A percentile compares a stretch with the other conserved stretches of the same genome.
These are phyloP conservation scores for Steinernema scapterisci DNA, from an alignment of 2,888 invertebrate genomes.

Conservation along the genomic window DNA sequence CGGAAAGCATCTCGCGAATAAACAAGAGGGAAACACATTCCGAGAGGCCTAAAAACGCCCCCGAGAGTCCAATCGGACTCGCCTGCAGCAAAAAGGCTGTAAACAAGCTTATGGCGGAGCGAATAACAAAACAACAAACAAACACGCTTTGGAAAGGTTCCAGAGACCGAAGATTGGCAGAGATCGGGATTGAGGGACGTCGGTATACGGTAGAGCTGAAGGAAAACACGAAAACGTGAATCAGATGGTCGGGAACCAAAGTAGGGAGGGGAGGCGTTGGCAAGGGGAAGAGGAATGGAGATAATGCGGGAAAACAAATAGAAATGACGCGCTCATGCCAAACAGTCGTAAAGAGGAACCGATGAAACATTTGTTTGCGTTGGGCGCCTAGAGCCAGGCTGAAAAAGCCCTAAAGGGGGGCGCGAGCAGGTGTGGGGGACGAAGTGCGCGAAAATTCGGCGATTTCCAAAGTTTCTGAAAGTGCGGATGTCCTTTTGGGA, in stretches of 20 bases:
- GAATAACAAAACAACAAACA: background rate
- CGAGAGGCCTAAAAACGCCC: background rate
- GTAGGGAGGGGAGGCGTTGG: background rate
- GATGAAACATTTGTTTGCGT: constrained; percentile 30
- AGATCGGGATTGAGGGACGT: too few relatives aligned
- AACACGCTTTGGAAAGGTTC: background rate
- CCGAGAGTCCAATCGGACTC: background rate
- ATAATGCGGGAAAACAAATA: constrained; percentile 30
- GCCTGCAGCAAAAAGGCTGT: background rate
- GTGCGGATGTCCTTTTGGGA: constrained; percentile 14
- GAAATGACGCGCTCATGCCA: constrained; percentile 19
- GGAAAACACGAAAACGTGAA: background rate
- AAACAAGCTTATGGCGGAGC: background rate
- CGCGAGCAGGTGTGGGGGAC: background rate
- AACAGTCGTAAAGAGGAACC: constrained; percentile 29
- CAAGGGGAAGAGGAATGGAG: background rate
- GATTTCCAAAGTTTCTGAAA: background rate
- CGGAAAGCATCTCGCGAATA: background rate
- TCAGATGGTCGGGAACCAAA: background rate
- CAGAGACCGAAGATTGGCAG: background rate
- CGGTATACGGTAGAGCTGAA: constrained; percentile 4
- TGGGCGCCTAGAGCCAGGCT: background rate
- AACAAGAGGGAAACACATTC: constrained; percentile 22
- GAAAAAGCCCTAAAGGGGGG: background rate
- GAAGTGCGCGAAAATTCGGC: background rate